These are phyloP conservation scores for Dolichotis patagonum DNA, from an alignment of 2,113 vertebrate species.

Conservation along the genomic window DNA sequence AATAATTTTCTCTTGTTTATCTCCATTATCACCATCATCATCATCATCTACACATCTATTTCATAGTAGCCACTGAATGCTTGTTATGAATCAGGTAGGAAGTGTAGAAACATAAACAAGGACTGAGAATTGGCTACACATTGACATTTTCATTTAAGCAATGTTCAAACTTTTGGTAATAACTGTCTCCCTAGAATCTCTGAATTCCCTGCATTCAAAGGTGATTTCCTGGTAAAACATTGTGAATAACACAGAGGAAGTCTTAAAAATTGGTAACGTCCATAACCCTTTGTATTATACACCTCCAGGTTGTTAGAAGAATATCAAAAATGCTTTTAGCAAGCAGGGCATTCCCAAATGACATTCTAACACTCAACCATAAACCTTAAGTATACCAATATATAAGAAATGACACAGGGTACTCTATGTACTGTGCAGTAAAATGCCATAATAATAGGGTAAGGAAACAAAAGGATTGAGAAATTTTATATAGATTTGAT, in stretches of 20 bases:
- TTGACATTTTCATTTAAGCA: slow-evolving; percentile 64
- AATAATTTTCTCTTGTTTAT: slow-evolving; percentile 58
- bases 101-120: slow-evolving; percentile 49
- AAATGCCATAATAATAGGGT: background rate
- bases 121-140: slow-evolving; percentile 48
- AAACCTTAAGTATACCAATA: slow-evolving; percentile 17
- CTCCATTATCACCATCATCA: background rate
- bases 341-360: slow-evolving; percentile 11
- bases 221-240: slow-evolving; percentile 48
- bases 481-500: slow-evolving; percentile 6
- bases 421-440: background rate
- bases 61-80: slow-evolving; percentile 39
- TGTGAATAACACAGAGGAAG: slow-evolving; percentile 50
- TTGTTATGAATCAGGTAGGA: slow-evolving; percentile 62
- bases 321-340: slow-evolving; percentile 16
- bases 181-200: slow-evolving; percentile 24
- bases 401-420: background rate
- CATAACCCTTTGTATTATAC: slow-evolving; percentile 45
- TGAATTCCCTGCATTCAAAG: slow-evolving; percentile 3
- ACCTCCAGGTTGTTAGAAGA: slow-evolving; percentile 45
- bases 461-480: background rate
- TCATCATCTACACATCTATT: slow-evolving; percentile 1
- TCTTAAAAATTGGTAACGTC: slow-evolving; percentile 34
- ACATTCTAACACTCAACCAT: background rate
- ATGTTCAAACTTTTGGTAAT: slow-evolving; percentile 60